Base-by-base conservation (phyloP, 2,113 vertebrate species). In the Leucopsar rothschildi region DNA sequence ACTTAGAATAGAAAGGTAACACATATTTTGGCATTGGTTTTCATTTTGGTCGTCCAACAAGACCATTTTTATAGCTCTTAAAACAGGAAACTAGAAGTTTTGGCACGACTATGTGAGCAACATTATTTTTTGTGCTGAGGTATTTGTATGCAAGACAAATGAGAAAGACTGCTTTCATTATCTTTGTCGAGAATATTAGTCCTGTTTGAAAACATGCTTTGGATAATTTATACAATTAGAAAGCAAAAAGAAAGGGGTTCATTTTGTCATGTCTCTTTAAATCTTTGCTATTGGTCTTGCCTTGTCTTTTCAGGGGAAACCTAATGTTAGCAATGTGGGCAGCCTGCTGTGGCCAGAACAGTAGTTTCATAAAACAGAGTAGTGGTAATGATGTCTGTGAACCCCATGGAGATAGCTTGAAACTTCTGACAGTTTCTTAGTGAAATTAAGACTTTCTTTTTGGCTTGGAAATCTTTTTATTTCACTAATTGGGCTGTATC, bases 331-430 rank as follows among this genome's bases (percentile, higher is more conserved):
- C 50, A 80, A 84, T 28, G 7, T 2, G 6, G 73, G 70, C 39
- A 82, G 44, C 89, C 82, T 97, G 91, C 95, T 97, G 92, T 57
- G 70, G 29, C 66, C 75, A 83, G 69, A 96, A 72, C 15, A 81
- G 90, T 56, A 93, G 63, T 52, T 90, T 86, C 77, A 92, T 89
- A 94, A 94, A 95, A 81, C 45, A 73, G 37, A 19, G 35, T 55
- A 82, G 60, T 72, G 33, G 70, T 97, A 97, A 96, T 73, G 77
- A 87, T 93, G 57, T 59, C 87, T 84, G 39, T 73, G 69, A 86
- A 90, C 35, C 75, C 89, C 59, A 66, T 40, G 55, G 89, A 77
- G 70, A 82, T 50, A 71, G 53, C 76, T 53, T 2, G 18, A 86
- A 94, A 84, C 21, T 93, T 95, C 80, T 95, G 85, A 73, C 44